These are phyloP conservation scores for Passerina amoena DNA, from an alignment of 2,113 vertebrate genomes.

Conservation along the genomic window DNA sequence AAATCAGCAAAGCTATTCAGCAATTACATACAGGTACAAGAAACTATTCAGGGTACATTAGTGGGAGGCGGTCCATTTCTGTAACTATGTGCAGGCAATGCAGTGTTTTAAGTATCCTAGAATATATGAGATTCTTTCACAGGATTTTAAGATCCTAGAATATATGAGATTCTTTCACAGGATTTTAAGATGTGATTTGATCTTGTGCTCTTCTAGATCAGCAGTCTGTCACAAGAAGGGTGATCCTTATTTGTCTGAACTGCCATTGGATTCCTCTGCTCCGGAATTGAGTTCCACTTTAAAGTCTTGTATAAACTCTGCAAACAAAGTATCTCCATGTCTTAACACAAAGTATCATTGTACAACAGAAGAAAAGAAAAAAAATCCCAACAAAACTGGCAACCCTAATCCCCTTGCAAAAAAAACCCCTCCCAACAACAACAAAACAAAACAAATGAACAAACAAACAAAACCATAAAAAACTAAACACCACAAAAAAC, in stretches of 20 bases:
- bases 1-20: background rate
- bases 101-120: background rate
- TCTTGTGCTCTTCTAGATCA: background rate
- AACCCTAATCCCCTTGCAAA: fast-evolving
- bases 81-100: background rate
- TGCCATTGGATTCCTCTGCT: background rate
- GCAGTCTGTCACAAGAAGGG: fast-evolving
- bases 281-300: fast-evolving
- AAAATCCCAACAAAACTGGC: background rate
- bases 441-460: background rate
- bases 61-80: background rate
- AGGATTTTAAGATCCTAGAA: background rate
- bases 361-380: background rate
- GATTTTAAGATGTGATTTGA: background rate
- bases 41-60: background rate
- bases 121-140: background rate
- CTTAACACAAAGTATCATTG: background rate
- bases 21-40: background rate
- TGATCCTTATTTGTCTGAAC: background rate
- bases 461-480: background rate
- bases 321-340: background rate
- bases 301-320: background rate
- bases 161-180: background rate
- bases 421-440: fast-evolving
- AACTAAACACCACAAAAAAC: background rate